Evolutionary conservation across 1,140 invertebrate species (phyloP), one percentile per base, ranked within the genome.

Genomic region (Dufourea novaeangliae): DNA sequence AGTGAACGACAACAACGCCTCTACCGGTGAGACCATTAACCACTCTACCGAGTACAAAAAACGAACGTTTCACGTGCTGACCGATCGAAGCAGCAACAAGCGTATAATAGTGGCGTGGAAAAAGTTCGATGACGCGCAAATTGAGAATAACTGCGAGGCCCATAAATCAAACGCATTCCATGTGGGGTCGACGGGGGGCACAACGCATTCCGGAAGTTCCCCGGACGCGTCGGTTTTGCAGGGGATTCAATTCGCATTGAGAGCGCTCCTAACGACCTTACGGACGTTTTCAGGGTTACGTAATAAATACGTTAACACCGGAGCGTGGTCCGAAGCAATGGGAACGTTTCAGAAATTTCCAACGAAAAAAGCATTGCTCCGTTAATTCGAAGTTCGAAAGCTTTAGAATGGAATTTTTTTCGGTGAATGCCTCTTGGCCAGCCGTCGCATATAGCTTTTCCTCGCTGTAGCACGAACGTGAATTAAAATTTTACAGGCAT

Each of bases 91-190:
- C 11, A 64, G n/a, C 22, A n/a, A 32, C 20, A n/a, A 22, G 27
- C 44, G 39, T n/a, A 75, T 14, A 25, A 64, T n/a, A 22, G 44
- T 20, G 17, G 20, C 46, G 20, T 3, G n/a, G 5, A 50, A 76
- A 39, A 75, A 68, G n/a, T 75, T 25, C n/a, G 25, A 54, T 39
- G 32, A 10, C 11, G 37, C 25, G 14, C 34, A 37, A 57, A 57
- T 66, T 29, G 50, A 46, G 27, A 66, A 54, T 29, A 67, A 57
- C 17, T 32, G 27, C 14, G 41, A 50, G 27, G 34, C 14, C 25
- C 17, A 56, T 66, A 69, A 69, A 54, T 69, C 56, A 41, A 59
- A 57, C 56, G 27, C 27, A 37, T 56, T 27, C 14, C 39, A 62
- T n/a, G 14, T 25, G 27, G n/a, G 22, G 6, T 57, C 14, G 27